Evolutionary conservation across 2,113 vertebrate genomes (phyloP).

Genomic region (Pelobates fuscus): DNA sequence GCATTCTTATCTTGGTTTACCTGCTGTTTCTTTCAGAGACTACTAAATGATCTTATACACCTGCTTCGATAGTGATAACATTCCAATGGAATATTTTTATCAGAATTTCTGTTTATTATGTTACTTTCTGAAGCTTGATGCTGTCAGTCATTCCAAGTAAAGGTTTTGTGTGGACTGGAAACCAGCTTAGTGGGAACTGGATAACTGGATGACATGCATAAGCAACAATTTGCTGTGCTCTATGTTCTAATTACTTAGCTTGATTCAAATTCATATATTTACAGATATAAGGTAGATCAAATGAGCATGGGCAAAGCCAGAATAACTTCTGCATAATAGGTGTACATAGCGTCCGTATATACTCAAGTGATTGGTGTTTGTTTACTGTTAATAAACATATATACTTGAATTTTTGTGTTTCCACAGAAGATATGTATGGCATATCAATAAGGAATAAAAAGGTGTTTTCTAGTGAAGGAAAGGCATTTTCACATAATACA

Average conservation of each 20-base stretch:
- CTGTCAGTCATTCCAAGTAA: constrained; percentile 6
- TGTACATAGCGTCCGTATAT: background rate
- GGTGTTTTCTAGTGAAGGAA: no score
- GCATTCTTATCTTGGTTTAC: constrained; percentile 13
- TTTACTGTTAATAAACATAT: no score
- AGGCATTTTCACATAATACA: no score
- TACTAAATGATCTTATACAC: background rate
- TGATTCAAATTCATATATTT: background rate
- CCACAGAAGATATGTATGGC: no score
- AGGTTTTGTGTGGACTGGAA: background rate
- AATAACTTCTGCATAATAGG: background rate
- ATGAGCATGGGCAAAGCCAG: background rate
- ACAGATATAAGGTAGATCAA: background rate
- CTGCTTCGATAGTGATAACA: constrained; percentile 10
- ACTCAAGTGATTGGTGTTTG: background rate
- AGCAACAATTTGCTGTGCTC: background rate
- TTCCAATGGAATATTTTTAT: constrained; percentile 10
- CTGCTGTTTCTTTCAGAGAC: background rate
- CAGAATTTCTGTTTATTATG: constrained; percentile 24
- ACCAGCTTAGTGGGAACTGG: background rate
- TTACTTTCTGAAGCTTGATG: background rate
- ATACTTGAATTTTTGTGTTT: background rate
- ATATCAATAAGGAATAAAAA: no score
- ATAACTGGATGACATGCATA: background rate
- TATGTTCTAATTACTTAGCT: background rate